A percentile compares a stretch with the other conserved stretches of the same genome.
Evolutionary conservation across 2,113 vertebrate species (phyloP).

Genomic region (Poeciliopsis prolifica): DNA sequence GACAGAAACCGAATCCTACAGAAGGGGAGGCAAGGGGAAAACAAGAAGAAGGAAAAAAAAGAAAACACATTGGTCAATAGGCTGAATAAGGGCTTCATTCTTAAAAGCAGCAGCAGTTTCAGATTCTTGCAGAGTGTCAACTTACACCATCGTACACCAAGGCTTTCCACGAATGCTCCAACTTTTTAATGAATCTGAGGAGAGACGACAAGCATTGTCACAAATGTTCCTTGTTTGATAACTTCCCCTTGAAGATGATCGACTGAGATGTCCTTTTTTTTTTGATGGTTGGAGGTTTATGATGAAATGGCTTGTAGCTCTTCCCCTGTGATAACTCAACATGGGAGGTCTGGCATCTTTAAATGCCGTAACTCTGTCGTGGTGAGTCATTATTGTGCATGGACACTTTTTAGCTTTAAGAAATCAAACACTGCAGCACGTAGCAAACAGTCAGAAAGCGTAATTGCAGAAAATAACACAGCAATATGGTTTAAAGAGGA

Average conservation of each 20-base stretch:
- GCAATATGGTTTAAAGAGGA: background rate
- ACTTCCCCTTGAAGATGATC: background rate
- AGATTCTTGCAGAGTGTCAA: slow-evolving; percentile 42
- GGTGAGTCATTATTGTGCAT: background rate
- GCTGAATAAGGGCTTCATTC: slow-evolving; percentile 52
- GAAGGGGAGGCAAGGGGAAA: slow-evolving; percentile 26
- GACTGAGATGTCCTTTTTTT: background rate
- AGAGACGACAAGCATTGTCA: slow-evolving; percentile 43
- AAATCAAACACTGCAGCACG: background rate
- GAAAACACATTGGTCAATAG: background rate
- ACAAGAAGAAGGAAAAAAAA: too few relatives aligned
- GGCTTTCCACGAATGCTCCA: slow-evolving; percentile 99
- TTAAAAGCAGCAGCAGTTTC: slow-evolving; percentile 37
- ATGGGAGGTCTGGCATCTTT: slow-evolving; percentile 12
- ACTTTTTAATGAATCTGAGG: slow-evolving; percentile 94
- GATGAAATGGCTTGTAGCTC: slow-evolving; percentile 17
- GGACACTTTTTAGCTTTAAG: background rate
- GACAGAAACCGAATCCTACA: slow-evolving; percentile 94
- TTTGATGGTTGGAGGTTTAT: background rate
- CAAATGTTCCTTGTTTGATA: background rate
- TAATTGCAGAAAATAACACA: background rate
- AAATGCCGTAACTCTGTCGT: slow-evolving; percentile 2
- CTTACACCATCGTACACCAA: slow-evolving; percentile 97
- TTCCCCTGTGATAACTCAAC: slow-evolving; percentile 24
- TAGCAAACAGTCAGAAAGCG: background rate